Percentiles rank a stretch among this genome's conserved stretches.
These are phyloP conservation scores for Timema cristinae DNA, from an alignment of 2,888 invertebrate genomes.

Conservation along the genomic window DNA sequence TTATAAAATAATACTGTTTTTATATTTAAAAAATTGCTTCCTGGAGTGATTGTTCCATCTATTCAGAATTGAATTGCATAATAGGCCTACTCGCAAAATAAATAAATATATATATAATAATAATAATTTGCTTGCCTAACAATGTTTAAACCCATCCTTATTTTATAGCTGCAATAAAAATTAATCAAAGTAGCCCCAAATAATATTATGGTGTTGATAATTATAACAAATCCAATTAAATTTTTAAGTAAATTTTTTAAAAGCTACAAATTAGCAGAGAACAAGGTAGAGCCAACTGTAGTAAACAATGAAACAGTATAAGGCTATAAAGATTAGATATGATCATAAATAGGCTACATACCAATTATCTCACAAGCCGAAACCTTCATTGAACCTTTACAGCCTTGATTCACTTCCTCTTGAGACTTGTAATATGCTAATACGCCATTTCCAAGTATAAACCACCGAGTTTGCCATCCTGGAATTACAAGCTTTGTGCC, in stretches of 20 bases:
- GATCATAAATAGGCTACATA: slow-evolving; percentile 41
- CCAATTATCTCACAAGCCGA: slow-evolving; percentile 79
- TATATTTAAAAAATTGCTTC: no score
- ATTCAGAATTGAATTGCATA: no score
- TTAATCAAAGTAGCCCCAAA: no score
- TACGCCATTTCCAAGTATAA: slow-evolving; percentile 73
- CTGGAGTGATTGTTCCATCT: no score
- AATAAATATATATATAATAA: no score
- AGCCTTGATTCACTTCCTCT: slow-evolving; percentile 76
- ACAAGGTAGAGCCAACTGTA: no score
- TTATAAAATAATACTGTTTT: no score
- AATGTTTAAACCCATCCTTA: no score
- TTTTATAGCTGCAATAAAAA: no score
- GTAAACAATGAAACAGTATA: not conserved
- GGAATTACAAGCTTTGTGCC: slow-evolving; percentile 33
- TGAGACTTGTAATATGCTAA: slow-evolving; percentile 78
- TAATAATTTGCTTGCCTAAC: no score
- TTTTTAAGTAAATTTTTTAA: not conserved
- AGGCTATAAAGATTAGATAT: slow-evolving; percentile 21
- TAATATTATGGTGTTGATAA: not conserved
- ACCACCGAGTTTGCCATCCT: slow-evolving; percentile 88
- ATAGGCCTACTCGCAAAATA: no score
- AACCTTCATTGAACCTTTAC: slow-evolving; percentile 78
- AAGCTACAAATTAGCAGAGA: not conserved
- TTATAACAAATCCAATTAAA: not conserved